phyloP scores from a whole-genome alignment of 1,140 invertebrate species.

The Cydia amplana region DNA sequence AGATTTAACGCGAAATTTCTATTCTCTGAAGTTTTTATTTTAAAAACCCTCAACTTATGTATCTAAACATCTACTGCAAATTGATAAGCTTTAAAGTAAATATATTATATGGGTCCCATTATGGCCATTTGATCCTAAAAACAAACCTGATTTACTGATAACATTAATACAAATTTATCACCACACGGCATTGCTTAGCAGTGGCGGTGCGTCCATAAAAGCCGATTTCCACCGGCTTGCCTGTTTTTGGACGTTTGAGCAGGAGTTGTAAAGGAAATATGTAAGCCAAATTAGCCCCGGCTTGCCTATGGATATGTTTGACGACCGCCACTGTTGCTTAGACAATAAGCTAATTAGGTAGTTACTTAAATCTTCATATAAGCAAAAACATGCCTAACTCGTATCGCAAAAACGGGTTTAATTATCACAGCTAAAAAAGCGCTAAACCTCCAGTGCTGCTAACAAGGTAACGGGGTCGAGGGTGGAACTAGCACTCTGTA shows the following conservation, averaged over 20 bases:
- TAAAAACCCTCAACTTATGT: not conserved
- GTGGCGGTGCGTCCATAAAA: no score
- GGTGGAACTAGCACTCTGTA: slow-evolving; percentile 40
- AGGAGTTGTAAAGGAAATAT: no score
- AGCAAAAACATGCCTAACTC: not conserved
- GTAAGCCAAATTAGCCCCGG: no score
- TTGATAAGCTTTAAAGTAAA: not conserved
- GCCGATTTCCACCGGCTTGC: no score
- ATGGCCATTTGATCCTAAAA: no score
- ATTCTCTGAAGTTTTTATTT: not conserved
- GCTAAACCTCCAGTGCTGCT: not conserved
- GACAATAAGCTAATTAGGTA: not conserved
- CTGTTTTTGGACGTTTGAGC: no score
- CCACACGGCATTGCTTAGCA: no score
- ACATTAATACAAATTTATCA: no score
- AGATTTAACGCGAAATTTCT: slow-evolving; percentile 1
- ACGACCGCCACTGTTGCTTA: no score
- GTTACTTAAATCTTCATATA: not conserved
- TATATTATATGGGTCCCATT: no score
- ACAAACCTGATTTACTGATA: no score
- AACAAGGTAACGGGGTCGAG: slow-evolving; percentile 41
- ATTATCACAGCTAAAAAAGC: slow-evolving; percentile 1
- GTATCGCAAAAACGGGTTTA: not conserved
- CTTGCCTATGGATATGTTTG: no score
- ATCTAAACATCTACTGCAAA: not conserved